A percentile compares a stretch with the other conserved stretches of the same genome.
Conservation (phyloP, 2,888 invertebrate genomes). For the Hylaea fasciaria region DNA sequence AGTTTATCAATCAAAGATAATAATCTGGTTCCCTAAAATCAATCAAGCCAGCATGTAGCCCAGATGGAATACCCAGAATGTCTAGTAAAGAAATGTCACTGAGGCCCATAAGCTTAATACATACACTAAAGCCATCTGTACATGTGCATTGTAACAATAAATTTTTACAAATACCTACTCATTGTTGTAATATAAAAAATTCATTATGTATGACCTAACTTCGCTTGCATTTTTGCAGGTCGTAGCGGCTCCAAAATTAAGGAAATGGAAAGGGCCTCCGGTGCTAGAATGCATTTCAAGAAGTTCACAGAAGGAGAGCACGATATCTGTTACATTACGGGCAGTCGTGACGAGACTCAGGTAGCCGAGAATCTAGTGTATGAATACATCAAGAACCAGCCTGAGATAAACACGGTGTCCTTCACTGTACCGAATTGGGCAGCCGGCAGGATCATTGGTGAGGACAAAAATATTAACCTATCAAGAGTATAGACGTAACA, state of each 20-base stretch:
- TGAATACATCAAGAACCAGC: conserved; percentile 89
- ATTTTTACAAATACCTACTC: too few species aligned
- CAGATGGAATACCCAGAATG: too few species aligned
- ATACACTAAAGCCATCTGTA: too few species aligned
- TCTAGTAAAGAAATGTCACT: too few species aligned
- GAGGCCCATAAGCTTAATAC: too few species aligned
- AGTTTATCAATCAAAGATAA: too few species aligned
- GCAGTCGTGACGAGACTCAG: conserved; percentile 87
- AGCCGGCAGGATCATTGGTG: conserved; percentile 89
- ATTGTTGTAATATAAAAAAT: neutral
- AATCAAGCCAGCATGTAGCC: too few species aligned
- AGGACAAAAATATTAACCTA: conserved; percentile 33
- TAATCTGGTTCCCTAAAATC: too few species aligned
- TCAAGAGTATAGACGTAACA: too few species aligned
- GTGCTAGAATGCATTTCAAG: conserved; percentile 85
- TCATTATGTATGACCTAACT: too few species aligned
- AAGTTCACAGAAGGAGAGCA: conserved; percentile 84
- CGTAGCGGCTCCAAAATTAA: conserved; percentile 91
- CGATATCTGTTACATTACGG: conserved; percentile 89
- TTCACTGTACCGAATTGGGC: conserved; percentile 87
- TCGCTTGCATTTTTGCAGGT: conserved; percentile 63
- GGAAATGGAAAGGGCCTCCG: conserved; percentile 89
- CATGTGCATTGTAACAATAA: neutral
- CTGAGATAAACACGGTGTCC: conserved; percentile 87
- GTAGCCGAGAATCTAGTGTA: conserved; percentile 88